Evolutionary conservation across 2,797 vertebrate genomes (phyloP).

Genomic region (Gephyroberyx darwinii): DNA sequence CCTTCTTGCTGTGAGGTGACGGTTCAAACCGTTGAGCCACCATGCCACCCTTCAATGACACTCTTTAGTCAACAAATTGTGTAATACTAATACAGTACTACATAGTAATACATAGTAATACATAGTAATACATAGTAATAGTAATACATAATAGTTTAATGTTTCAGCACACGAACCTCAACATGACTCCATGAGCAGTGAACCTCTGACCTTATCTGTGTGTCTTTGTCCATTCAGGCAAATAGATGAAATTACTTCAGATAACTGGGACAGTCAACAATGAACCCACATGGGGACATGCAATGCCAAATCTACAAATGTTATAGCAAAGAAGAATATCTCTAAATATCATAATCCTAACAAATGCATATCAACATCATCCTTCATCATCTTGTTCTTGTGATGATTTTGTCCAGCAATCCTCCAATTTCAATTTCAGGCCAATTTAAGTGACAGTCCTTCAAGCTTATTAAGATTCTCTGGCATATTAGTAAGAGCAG

Average conservation of each 20-base stretch:
- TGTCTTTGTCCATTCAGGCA: not conserved
- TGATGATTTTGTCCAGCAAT: constrained; percentile 48
- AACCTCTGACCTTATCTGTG: not conserved
- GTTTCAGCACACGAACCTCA: not conserved
- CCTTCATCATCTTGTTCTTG: constrained; percentile 23
- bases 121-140: too few relatives aligned
- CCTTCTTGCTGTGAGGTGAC: too few relatives aligned
- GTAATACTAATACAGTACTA: too few relatives aligned
- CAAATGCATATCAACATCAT: too few relatives aligned
- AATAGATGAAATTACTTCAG: not conserved
- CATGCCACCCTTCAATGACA: not conserved
- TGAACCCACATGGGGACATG: too few relatives aligned
- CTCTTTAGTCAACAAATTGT: not conserved
- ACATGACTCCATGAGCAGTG: not conserved
- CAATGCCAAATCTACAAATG: too few relatives aligned
- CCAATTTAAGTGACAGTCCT: constrained; percentile 64
- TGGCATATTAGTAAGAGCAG: constrained; percentile 47
- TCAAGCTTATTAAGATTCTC: constrained; percentile 54
- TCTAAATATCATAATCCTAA: not conserved
- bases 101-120: too few relatives aligned
- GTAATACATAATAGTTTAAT: not conserved
- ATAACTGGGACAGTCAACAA: too few relatives aligned
- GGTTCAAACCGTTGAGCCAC: too few relatives aligned
- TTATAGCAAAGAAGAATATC: too few relatives aligned
- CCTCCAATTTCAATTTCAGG: constrained; percentile 57